A percentile compares a stretch with the other conserved stretches of the same genome.
These are phyloP conservation scores for Leucophora obtusa DNA, from an alignment of 2,888 invertebrate genomes.

Conservation along the genomic window DNA sequence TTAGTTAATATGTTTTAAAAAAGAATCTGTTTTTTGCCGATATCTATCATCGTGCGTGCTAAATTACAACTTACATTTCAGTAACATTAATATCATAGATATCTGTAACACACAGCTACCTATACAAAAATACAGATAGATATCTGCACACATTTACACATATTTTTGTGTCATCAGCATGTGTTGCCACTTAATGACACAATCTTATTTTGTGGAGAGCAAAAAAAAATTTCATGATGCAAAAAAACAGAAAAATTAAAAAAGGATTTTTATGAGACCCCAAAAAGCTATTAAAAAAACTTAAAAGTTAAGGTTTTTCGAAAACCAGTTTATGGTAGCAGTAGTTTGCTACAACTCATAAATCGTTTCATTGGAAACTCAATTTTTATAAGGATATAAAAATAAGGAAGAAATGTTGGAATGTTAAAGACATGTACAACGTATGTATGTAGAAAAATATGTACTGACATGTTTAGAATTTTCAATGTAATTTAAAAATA, in stretches of 20 bases:
- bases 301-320: not conserved
- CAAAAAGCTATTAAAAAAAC: not conserved
- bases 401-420: not conserved
- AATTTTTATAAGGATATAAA: constrained; percentile 3
- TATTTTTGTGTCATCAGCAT: not conserved
- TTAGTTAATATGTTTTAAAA: too few species aligned
- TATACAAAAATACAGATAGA: too few species aligned
- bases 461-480: not conserved
- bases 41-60: not conserved
- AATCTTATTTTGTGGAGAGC: not conserved
- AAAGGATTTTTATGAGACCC: not conserved
- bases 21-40: too few species aligned
- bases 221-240: not conserved
- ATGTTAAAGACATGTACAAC: not conserved
- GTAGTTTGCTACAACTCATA: constrained; percentile 5
- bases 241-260: not conserved
- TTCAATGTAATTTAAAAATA: not conserved
- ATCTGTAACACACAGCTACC: too few species aligned
- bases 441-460: not conserved
- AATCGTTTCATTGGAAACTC: not conserved
- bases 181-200: not conserved
- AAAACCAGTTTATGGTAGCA: not conserved
- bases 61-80: not conserved
- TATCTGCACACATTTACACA: not conserved
- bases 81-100: not conserved